Conservation (phyloP, 2,888 invertebrate species). For the Eristalinus aeneus region DNA sequence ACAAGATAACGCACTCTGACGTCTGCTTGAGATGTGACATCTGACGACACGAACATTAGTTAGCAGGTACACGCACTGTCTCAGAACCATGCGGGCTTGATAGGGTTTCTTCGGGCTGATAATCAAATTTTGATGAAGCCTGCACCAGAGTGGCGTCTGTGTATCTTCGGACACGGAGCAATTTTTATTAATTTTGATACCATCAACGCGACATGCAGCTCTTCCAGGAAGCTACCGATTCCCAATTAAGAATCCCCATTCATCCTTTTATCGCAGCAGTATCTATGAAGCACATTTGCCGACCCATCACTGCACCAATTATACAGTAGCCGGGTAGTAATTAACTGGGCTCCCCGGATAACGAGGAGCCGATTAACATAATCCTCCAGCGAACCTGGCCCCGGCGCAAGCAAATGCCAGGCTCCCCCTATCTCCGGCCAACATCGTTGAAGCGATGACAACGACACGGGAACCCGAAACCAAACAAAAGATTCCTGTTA, state of each 20-base stretch:
- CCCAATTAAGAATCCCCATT: slow-evolving; percentile 40
- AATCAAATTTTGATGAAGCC: background rate
- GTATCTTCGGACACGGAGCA: background rate
- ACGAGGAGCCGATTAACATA: slow-evolving; percentile 59
- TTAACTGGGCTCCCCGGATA: slow-evolving; percentile 58
- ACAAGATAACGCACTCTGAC: background rate
- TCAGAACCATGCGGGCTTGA: background rate
- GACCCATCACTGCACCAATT: slow-evolving; percentile 26
- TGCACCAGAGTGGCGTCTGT: background rate
- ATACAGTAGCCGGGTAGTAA: slow-evolving; percentile 62
- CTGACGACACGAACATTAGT: background rate
- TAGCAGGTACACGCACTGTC: background rate
- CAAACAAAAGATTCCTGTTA: slow-evolving; percentile 62
- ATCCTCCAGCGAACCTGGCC: slow-evolving; percentile 15
- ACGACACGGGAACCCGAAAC: slow-evolving; percentile 32
- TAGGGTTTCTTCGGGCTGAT: background rate
- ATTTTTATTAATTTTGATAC: slow-evolving; percentile 22
- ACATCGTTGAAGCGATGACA: slow-evolving; percentile 48
- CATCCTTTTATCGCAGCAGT: slow-evolving; percentile 7
- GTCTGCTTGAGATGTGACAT: background rate
- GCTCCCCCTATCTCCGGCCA: slow-evolving; percentile 6
- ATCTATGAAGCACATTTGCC: slow-evolving; percentile 1
- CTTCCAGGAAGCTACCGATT: slow-evolving; percentile 45
- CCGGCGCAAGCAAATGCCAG: background rate
- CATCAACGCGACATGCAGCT: slow-evolving; percentile 33